Percentiles rank a stretch among this genome's conserved stretches.
Evolutionary conservation across 1,140 invertebrate genomes (phyloP).

Genomic region (Hetaerina americana): DNA sequence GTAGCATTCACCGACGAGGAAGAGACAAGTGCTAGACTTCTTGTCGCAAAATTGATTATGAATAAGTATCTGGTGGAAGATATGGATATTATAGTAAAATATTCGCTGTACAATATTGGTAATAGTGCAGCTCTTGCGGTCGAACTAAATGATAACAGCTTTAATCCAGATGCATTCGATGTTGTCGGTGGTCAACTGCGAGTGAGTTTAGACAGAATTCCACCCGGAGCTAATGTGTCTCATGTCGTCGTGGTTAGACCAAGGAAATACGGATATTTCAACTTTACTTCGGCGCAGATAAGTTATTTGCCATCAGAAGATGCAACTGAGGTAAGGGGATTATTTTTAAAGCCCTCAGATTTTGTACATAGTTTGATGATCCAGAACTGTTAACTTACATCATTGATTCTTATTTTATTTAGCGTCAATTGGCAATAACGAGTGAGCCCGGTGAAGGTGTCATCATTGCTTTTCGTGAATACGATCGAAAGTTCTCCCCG

Average conservation of each 20-base stretch:
- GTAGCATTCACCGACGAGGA: constrained; percentile 40
- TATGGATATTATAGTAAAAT: constrained; percentile 92
- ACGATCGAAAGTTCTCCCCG: constrained; percentile 94
- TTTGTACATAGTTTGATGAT: no score
- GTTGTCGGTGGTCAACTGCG: constrained; percentile 72
- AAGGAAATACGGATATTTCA: constrained; percentile 84
- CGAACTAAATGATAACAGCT: constrained; percentile 74
- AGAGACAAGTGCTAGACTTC: constrained; percentile 48
- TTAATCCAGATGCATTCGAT: constrained; percentile 78
- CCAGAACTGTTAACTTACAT: no score
- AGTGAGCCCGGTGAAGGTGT: constrained; percentile 94
- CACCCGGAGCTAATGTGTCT: constrained; percentile 82
- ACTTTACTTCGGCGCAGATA: constrained; percentile 91
- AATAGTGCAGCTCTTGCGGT: constrained; percentile 79
- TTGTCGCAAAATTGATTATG: constrained; percentile 81
- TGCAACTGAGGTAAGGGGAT: constrained; percentile 48
- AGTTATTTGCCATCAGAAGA: constrained; percentile 75
- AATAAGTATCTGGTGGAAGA: constrained; percentile 98
- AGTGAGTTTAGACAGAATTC: constrained; percentile 74
- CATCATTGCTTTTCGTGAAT: constrained; percentile 91
- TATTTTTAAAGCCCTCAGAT: no score
- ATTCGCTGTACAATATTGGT: constrained; percentile 73
- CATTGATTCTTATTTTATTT: constrained; percentile 22
- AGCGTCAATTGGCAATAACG: constrained; percentile 73
- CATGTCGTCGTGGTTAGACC: constrained; percentile 88